Evolutionary conservation across 2,797 vertebrate species (phyloP).

Genomic region (Gymnocypris eckloni): DNA sequence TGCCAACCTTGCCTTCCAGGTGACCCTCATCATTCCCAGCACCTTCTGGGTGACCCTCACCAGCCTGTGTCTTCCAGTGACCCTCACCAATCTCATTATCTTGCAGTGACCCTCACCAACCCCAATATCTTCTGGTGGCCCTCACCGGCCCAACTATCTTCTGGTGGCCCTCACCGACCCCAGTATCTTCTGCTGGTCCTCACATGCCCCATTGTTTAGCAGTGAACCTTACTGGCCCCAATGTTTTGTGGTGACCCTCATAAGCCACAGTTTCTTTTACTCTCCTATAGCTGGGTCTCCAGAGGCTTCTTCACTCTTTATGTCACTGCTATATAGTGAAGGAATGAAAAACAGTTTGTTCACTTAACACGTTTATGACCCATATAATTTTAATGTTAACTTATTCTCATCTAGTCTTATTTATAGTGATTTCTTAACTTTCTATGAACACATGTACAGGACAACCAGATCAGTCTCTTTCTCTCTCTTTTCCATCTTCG

Average conservation of each 20-base stretch:
- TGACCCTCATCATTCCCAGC: rapidly evolving
- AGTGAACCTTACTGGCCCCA: too few relatives aligned
- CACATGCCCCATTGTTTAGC: background rate
- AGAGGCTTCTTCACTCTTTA: background rate
- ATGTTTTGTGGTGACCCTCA: too few relatives aligned
- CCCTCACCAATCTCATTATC: background rate
- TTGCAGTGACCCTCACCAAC: background rate
- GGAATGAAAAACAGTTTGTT: background rate
- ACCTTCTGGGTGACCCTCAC: background rate
- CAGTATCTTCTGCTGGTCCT: background rate
- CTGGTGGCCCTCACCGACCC: background rate
- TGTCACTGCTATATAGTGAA: background rate
- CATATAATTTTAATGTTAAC: background rate
- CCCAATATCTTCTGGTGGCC: background rate
- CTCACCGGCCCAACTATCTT: background rate
- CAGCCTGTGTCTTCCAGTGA: background rate
- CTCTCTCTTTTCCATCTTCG: background rate
- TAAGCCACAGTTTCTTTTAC: background rate
- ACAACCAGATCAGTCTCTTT: background rate
- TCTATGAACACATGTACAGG: background rate
- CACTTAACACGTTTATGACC: too few relatives aligned
- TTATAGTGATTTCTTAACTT: background rate
- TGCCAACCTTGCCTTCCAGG: rapidly evolving
- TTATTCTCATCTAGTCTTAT: background rate
- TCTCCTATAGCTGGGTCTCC: background rate